Evolutionary conservation across 2,113 vertebrate genomes (phyloP).

Genomic region (Charina bottae): DNA sequence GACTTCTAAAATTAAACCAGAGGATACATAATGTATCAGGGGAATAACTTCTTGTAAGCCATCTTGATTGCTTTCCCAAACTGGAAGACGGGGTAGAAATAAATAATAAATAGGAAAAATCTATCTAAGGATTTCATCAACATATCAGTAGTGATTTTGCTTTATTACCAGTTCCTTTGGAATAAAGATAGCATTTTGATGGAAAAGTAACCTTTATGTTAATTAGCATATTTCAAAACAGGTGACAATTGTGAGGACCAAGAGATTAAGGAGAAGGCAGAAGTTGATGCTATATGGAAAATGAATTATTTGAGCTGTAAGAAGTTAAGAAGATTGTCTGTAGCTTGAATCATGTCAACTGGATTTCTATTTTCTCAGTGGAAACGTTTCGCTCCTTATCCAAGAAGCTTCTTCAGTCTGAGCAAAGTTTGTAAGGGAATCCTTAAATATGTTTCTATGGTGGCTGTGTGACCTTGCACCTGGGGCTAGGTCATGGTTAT

Average conservation of each 20-base stretch:
- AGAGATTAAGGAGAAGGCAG: neutral
- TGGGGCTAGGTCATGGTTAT: too few species aligned
- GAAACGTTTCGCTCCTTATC: too few species aligned
- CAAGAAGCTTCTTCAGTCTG: too few species aligned
- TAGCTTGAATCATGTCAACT: too few species aligned
- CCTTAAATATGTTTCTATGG: too few species aligned
- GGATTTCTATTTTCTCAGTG: too few species aligned
- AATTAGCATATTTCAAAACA: neutral
- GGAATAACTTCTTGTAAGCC: neutral
- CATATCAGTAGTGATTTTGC: neutral
- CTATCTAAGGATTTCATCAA: neutral
- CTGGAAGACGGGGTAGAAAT: neutral
- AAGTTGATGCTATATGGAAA: neutral
- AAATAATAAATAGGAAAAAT: neutral
- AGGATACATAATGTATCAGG: neutral
- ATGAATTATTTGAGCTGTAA: neutral
- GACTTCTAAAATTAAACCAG: neutral
- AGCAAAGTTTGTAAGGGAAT: too few species aligned
- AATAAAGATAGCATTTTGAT: neutral
- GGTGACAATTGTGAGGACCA: neutral
- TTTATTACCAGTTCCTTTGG: neutral
- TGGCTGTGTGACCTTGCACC: too few species aligned
- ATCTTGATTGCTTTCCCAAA: neutral
- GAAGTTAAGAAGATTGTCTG: too few species aligned
- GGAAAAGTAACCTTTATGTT: neutral